Conservation (phyloP, 2,888 invertebrate genomes). For the Trimorus sp. region DNA sequence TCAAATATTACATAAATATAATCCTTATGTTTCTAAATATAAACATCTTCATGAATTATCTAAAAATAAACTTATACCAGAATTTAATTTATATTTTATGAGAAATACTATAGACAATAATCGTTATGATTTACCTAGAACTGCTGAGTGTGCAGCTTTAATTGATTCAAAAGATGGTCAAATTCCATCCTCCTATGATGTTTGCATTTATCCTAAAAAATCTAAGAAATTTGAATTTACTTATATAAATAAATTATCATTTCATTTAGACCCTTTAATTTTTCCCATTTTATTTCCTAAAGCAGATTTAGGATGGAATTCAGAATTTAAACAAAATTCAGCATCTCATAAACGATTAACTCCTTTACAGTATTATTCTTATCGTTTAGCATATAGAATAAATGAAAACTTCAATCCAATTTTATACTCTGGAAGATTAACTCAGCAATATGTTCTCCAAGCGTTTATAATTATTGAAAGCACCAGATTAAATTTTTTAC, state of each 20-base stretch:
- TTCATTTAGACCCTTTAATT: conserved; percentile 47
- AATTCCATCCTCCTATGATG: conserved; percentile 32
- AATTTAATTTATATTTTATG: conserved; percentile 21
- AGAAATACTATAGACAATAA: neutral
- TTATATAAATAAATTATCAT: conserved; percentile 34
- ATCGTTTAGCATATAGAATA: conserved; percentile 33
- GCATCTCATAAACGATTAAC: conserved; percentile 8
- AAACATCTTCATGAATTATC: conserved; percentile 24
- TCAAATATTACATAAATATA: conserved; percentile 10
- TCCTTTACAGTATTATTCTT: conserved; percentile 47
- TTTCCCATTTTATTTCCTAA: conserved; percentile 33
- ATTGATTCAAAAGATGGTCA: conserved; percentile 27
- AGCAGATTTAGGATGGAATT: conserved; percentile 42
- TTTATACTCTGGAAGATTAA: conserved; percentile 30
- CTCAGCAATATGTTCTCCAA: conserved; percentile 51
- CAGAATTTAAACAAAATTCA: neutral
- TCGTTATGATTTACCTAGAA: conserved; percentile 25
- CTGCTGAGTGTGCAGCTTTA: conserved; percentile 36
- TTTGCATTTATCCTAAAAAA: conserved; percentile 39
- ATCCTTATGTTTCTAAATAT: conserved; percentile 24
- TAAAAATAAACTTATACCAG: neutral
- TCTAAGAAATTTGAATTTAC: neutral
- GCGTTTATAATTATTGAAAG: conserved; percentile 46
- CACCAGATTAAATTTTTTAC: conserved; percentile 33
- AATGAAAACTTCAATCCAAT: conserved; percentile 30